A percentile compares a stretch with the other conserved stretches of the same genome.
These are phyloP conservation scores for Caenorhabditis doughertyi DNA, from an alignment of 2,888 invertebrate species.

Conservation along the genomic window DNA sequence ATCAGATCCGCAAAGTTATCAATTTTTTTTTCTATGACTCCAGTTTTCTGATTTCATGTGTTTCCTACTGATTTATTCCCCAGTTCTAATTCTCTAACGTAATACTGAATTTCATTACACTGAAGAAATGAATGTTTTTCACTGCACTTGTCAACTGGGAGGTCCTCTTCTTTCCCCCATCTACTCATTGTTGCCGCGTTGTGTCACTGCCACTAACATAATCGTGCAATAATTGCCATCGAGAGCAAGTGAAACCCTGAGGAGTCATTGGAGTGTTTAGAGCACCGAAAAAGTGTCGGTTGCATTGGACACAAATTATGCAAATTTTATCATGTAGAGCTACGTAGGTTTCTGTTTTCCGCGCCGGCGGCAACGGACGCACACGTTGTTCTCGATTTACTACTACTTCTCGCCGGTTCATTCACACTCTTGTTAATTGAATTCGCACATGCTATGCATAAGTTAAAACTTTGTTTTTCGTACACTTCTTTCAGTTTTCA, in stretches of 20 bases:
- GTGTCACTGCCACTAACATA: constrained; percentile 42
- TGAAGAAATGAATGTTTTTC: not conserved
- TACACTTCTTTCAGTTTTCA: constrained; percentile 14
- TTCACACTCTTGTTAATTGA: constrained; percentile 53
- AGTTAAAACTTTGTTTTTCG: constrained; percentile 18
- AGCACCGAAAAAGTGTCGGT: constrained; percentile 53
- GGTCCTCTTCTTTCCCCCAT: not conserved
- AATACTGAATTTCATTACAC: not conserved
- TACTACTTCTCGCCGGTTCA: constrained; percentile 41
- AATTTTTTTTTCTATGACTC: too few species aligned
- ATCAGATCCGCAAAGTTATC: too few species aligned
- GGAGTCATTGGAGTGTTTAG: constrained; percentile 26
- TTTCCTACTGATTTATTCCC: too few species aligned
- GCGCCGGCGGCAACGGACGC: not conserved
- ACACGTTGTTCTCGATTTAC: constrained; percentile 55
- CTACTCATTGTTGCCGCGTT: constrained; percentile 28
- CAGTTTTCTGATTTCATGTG: too few species aligned
- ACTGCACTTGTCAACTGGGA: constrained; percentile 15
- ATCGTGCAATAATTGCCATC: constrained; percentile 50
- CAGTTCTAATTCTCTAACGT: too few species aligned
- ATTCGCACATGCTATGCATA: constrained; percentile 42
- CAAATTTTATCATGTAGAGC: constrained; percentile 47
- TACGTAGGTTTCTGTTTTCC: constrained; percentile 30
- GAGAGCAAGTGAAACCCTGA: constrained; percentile 4
- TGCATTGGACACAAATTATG: constrained; percentile 55